Evolutionary conservation across 2,797 vertebrate species (phyloP).

Genomic region (Sarcophilus harrisii): DNA sequence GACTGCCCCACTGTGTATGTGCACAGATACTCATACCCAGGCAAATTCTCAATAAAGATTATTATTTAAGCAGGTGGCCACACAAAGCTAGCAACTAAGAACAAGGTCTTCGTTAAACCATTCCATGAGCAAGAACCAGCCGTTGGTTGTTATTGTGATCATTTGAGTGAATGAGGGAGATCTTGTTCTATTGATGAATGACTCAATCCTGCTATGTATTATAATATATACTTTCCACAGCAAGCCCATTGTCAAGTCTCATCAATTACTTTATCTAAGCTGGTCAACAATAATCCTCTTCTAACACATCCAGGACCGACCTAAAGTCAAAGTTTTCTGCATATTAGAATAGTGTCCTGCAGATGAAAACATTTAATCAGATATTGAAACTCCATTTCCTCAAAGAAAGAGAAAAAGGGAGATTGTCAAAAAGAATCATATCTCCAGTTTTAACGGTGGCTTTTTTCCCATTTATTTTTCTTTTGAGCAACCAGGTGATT

Average conservation of each 20-base stretch:
- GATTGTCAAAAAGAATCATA: constrained; percentile 61
- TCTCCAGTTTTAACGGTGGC: constrained; percentile 27
- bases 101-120: constrained; percentile 56
- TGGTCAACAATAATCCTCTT: constrained; percentile 60
- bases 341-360: constrained; percentile 1
- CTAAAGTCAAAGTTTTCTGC: constrained; percentile 7
- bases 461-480: constrained; percentile 66
- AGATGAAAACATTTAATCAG: constrained; percentile 62
- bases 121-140: constrained; percentile 11
- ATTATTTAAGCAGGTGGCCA: constrained; percentile 4
- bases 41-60: not conserved
- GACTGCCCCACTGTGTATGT: not conserved
- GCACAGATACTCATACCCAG: not conserved
- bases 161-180: not conserved
- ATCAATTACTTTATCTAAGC: constrained; percentile 59
- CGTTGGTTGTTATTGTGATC: not conserved
- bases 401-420: constrained; percentile 60
- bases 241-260: constrained; percentile 21
- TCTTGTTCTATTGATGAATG: constrained; percentile 43
- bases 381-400: constrained; percentile 38
- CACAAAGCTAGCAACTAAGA: constrained; percentile 35
- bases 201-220: constrained; percentile 32
- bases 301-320: not conserved
- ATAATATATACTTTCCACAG: constrained; percentile 34
- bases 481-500: constrained; percentile 51